These are phyloP conservation scores for Diachasma alloeum DNA, from an alignment of 1,140 invertebrate species.

Conservation along the genomic window DNA sequence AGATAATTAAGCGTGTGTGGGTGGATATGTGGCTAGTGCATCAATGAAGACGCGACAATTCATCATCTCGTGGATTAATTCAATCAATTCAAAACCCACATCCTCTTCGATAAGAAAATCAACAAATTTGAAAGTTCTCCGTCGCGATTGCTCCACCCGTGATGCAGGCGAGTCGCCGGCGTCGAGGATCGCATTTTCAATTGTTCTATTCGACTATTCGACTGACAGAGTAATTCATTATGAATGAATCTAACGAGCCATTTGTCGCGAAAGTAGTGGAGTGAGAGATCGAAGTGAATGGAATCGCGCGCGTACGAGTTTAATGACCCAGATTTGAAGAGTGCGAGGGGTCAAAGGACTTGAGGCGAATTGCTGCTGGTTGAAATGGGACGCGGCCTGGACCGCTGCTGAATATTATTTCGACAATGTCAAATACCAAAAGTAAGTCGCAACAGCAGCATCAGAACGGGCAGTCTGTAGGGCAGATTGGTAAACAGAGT, in stretches of 20 bases:
- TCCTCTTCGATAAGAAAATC: no score
- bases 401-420: constrained; percentile 53
- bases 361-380: constrained; percentile 15
- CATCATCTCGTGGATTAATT: not conserved
- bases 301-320: not conserved
- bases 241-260: not conserved
- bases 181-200: no score
- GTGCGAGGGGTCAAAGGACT: constrained; percentile 8
- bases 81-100: not conserved
- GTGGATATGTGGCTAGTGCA: not conserved
- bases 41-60: not conserved
- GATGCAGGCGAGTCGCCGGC: no score
- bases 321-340: constrained; percentile 9
- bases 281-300: not conserved
- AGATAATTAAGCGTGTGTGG: not conserved
- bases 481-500: constrained; percentile 42
- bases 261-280: not conserved
- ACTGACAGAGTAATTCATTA: not conserved
- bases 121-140: no score
- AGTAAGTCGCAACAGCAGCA: constrained; percentile 58
- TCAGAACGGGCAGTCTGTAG: constrained; percentile 37
- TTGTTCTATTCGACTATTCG: no score
- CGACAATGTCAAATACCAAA: constrained; percentile 63
- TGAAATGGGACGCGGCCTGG: constrained; percentile 58
- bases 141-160: no score